Percentiles rank a stretch among this genome's conserved stretches.
These are phyloP conservation scores for Pinctada fucata DNA, from an alignment of 2,888 invertebrate species.

Conservation along the genomic window DNA sequence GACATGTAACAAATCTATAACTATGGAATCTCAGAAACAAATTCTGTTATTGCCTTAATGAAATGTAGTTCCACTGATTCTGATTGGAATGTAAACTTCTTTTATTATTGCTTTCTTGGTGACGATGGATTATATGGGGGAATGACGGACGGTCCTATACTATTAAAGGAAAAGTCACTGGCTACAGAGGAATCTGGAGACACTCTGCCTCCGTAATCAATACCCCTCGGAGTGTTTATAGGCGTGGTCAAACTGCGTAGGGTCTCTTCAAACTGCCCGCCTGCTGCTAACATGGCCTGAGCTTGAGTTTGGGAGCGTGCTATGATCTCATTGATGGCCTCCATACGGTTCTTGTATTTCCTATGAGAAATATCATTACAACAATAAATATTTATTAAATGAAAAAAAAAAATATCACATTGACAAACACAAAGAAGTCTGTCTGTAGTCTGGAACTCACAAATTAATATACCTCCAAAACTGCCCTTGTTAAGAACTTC, in stretches of 20 bases:
- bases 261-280: slow-evolving; percentile 55
- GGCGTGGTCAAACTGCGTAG: slow-evolving; percentile 33
- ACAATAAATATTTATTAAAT: background rate
- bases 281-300: slow-evolving; percentile 68
- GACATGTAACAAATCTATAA: too few relatives aligned
- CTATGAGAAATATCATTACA: slow-evolving; percentile 37
- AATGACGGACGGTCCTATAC: slow-evolving; percentile 26
- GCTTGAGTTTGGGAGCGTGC: slow-evolving; percentile 71
- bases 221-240: slow-evolving; percentile 13
- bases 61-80: too few relatives aligned
- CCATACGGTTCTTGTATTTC: slow-evolving; percentile 69
- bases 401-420: background rate
- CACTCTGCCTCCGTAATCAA: slow-evolving; percentile 14
- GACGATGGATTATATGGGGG: slow-evolving; percentile 4
- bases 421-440: too few relatives aligned
- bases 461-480: too few relatives aligned
- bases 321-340: slow-evolving; percentile 74
- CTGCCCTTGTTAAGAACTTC: too few relatives aligned
- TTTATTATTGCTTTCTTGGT: background rate
- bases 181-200: slow-evolving; percentile 57
- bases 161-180: slow-evolving; percentile 52
- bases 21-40: too few relatives aligned
- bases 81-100: background rate
- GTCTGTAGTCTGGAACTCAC: too few relatives aligned
- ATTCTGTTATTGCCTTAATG: too few relatives aligned